phyloP scores from a whole-genome alignment of 1,140 invertebrate species.

The Heliothis subflexa region DNA sequence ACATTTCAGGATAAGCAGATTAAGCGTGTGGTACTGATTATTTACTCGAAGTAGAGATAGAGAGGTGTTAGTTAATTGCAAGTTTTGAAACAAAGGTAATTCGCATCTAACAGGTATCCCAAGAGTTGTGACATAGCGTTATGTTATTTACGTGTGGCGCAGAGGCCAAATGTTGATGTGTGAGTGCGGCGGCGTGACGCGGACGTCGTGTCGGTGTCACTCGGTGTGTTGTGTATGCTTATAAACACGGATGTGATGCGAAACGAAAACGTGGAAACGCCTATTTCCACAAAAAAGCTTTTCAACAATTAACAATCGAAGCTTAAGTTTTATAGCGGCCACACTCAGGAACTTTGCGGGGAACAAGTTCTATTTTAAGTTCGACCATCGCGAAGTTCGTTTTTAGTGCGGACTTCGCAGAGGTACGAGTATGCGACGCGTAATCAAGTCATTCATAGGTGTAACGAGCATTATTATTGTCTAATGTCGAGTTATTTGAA shows the following conservation, averaged over 20 bases:
- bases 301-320: conserved; percentile 7
- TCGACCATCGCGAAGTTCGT: conserved; percentile 71
- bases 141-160: conserved; percentile 78
- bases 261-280: conserved; percentile 58
- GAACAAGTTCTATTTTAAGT: conserved; percentile 67
- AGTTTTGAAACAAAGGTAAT: conserved; percentile 44
- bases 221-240: conserved; percentile 64
- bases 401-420: conserved; percentile 58
- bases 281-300: conserved; percentile 53
- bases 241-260: conserved; percentile 69
- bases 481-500: background rate
- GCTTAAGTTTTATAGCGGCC: conserved; percentile 33
- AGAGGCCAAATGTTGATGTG: conserved; percentile 65
- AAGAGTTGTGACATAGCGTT: conserved; percentile 54
- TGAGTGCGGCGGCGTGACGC: conserved; percentile 66
- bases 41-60: background rate
- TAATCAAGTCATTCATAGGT: conserved; percentile 61
- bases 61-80: background rate
- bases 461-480: background rate
- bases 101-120: conserved; percentile 43
- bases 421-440: conserved; percentile 40
- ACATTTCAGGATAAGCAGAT: background rate
- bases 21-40: background rate
- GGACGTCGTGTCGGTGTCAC: conserved; percentile 80
- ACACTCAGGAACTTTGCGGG: conserved; percentile 61